These are phyloP conservation scores for Python bivittatus DNA, from an alignment of 2,113 vertebrate species.

Conservation along the genomic window DNA sequence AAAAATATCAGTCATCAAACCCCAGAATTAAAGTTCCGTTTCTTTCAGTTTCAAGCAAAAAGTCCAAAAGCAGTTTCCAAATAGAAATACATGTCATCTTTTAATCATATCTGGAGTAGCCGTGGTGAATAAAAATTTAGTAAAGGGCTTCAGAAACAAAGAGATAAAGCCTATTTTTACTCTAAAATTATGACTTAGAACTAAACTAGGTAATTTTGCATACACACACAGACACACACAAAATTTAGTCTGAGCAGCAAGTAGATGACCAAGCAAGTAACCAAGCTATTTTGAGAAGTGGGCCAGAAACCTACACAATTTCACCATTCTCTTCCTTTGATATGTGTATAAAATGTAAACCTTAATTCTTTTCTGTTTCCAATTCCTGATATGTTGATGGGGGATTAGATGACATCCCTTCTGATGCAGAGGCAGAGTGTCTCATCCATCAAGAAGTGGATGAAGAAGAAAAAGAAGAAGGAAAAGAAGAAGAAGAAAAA, in stretches of 20 bases:
- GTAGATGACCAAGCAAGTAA: background rate
- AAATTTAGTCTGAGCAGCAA: background rate
- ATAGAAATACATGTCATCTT: background rate
- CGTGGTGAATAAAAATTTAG: background rate
- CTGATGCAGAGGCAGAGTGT: constrained; percentile 87
- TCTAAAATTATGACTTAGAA: background rate
- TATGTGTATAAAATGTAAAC: background rate
- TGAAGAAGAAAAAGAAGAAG: constrained; percentile 35
- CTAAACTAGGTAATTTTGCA: background rate
- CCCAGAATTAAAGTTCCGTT: too few relatives aligned
- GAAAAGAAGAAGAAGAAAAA: constrained; percentile 29
- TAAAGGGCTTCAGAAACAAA: background rate
- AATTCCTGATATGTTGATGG: constrained; percentile 32
- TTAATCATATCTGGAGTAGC: background rate
- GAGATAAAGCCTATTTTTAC: background rate
- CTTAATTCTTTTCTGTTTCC: background rate
- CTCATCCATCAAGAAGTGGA: constrained; percentile 64
- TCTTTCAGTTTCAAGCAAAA: too few relatives aligned
- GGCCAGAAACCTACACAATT: background rate
- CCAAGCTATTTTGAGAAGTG: background rate
- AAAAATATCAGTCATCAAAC: too few relatives aligned
- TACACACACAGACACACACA: background rate
- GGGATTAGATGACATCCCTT: constrained; percentile 84
- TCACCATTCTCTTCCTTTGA: background rate
- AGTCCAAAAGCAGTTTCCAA: too few relatives aligned